These are phyloP conservation scores for Cotesia glomerata DNA, from an alignment of 1,140 invertebrate genomes.

Conservation along the genomic window DNA sequence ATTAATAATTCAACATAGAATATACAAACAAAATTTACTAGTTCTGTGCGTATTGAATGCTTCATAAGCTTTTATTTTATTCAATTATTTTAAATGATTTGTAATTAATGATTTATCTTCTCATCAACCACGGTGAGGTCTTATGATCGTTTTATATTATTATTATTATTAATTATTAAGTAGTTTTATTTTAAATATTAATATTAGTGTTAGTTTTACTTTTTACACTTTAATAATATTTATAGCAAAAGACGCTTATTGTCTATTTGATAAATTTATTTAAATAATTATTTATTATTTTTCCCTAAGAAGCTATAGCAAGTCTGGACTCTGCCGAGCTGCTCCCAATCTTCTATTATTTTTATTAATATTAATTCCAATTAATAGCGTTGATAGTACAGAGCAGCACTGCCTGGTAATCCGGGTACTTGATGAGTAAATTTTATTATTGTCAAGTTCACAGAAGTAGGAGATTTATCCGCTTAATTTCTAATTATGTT, in stretches of 20 bases:
- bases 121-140: not conserved
- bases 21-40: not conserved
- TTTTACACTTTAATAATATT: conserved; percentile 32
- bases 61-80: no score
- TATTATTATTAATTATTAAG: conserved; percentile 1
- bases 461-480: conserved; percentile 50
- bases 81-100: not conserved
- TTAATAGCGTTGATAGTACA: conserved; percentile 30
- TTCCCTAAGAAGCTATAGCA: conserved; percentile 38
- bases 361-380: conserved; percentile 22
- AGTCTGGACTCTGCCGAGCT: conserved; percentile 44
- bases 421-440: conserved; percentile 19
- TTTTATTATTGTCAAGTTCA: conserved; percentile 48
- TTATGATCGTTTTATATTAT: not conserved
- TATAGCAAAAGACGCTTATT: conserved; percentile 35
- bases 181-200: not conserved
- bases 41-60: not conserved
- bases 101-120: conserved; percentile 13
- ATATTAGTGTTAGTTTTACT: not conserved
- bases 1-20: not conserved
- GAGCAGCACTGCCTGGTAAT: conserved; percentile 35
- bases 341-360: conserved; percentile 34
- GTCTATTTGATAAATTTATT: conserved; percentile 26
- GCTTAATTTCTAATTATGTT: conserved; percentile 40
- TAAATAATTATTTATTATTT: not conserved